Conservation (phyloP, 1,140 invertebrate genomes). For the Cecropterus lyciades region DNA sequence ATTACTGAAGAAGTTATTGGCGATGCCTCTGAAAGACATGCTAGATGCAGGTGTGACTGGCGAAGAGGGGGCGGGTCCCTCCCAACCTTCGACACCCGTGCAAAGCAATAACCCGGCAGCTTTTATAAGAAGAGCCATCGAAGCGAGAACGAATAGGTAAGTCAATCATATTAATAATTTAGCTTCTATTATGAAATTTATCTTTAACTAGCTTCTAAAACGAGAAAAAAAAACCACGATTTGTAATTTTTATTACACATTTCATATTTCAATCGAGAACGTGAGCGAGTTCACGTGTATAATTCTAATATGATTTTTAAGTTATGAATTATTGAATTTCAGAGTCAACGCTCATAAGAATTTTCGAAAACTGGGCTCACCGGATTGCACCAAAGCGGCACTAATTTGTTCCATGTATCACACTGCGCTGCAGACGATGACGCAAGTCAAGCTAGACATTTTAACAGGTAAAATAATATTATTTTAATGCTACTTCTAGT, state of each 20-base stretch:
- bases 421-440: conserved; percentile 94
- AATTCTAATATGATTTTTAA: too few species aligned
- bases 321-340: conserved; percentile 50
- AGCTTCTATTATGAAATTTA: too few species aligned
- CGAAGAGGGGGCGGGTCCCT: conserved; percentile 72
- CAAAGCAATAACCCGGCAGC: conserved; percentile 74
- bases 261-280: too few species aligned
- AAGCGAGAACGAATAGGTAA: conserved; percentile 82
- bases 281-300: too few species aligned
- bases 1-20: conserved; percentile 74
- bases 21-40: conserved; percentile 70
- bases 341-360: conserved; percentile 86
- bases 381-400: conserved; percentile 92
- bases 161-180: too few species aligned
- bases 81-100: conserved; percentile 73
- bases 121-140: conserved; percentile 79
- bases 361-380: conserved; percentile 90
- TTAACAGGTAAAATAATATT: conserved; percentile 94
- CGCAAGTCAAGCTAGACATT: conserved; percentile 97
- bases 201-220: too few species aligned
- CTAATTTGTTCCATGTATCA: conserved; percentile 96
- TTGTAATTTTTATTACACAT: too few species aligned
- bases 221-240: too few species aligned
- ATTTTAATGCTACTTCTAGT: too few species aligned
- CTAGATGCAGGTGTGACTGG: conserved; percentile 64